phyloP scores from a whole-genome alignment of 2,113 vertebrate species.

The Eptesicus fuscus region DNA sequence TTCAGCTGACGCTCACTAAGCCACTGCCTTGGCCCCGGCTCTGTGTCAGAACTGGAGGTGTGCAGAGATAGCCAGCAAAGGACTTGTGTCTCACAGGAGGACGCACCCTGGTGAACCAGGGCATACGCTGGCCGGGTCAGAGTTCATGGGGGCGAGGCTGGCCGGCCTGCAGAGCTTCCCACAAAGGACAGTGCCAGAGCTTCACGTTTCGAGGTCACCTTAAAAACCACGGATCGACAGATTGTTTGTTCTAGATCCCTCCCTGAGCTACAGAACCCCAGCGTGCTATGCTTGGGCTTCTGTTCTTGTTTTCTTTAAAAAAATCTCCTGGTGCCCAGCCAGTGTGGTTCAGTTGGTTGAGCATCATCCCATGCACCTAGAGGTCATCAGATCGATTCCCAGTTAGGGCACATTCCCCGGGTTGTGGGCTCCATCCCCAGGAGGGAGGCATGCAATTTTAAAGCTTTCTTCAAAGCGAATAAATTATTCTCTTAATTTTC shows the following conservation, averaged over 20 bases:
- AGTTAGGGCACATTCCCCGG: no score
- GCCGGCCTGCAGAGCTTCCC: neutral
- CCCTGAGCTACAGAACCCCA: neutral
- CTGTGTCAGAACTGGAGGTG: neutral
- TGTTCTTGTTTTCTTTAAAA: neutral
- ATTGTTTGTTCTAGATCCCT: neutral
- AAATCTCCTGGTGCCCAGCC: neutral
- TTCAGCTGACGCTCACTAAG: neutral
- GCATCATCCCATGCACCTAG: no score
- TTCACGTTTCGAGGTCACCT: neutral
- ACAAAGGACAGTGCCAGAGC: neutral
- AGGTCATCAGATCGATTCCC: no score
- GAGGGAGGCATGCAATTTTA: neutral
- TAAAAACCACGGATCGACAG: neutral
- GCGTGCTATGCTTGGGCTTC: neutral
- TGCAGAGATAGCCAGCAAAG: neutral
- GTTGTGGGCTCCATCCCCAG: no score
- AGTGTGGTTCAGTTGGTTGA: no score
- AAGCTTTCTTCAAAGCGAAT: neutral
- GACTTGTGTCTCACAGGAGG: fast-evolving
- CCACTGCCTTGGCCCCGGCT: neutral
- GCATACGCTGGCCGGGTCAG: fast-evolving
- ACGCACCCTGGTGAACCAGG: fast-evolving
- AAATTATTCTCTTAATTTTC: neutral
- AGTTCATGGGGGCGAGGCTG: neutral